A percentile compares a stretch with the other conserved stretches of the same genome.
Evolutionary conservation across 1,140 invertebrate genomes (phyloP).

Genomic region (Drosophila nasuta): DNA sequence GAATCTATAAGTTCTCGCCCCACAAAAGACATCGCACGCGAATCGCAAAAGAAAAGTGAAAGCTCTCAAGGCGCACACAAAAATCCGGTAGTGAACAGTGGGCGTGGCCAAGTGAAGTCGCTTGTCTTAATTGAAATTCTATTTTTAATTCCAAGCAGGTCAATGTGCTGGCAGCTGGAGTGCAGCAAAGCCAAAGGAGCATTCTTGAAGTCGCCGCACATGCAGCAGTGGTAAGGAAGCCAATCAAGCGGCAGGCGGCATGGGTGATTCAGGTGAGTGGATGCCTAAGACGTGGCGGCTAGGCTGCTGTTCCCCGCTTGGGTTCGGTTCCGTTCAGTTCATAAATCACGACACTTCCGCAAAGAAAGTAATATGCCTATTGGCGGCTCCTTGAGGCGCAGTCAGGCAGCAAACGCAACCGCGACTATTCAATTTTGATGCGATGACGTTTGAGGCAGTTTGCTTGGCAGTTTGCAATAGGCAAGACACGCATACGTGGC

Average conservation of each 20-base stretch:
- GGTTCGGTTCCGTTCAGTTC: neutral
- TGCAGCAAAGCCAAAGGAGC: conserved; percentile 10
- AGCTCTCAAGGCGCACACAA: conserved; percentile 28
- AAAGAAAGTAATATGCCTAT: conserved; percentile 15
- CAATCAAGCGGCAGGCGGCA: conserved; percentile 27
- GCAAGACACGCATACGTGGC: conserved; percentile 71
- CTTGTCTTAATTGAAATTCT: conserved; percentile 73
- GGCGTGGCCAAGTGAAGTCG: conserved; percentile 3
- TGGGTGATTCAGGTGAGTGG: conserved; percentile 73
- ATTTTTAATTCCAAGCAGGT: conserved; percentile 64
- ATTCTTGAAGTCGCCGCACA: conserved; percentile 17
- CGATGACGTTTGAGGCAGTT: conserved; percentile 62
- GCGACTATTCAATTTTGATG: conserved; percentile 79
- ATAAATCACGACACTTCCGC: conserved; percentile 55
- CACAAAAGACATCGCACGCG: conserved; percentile 60
- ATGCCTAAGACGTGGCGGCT: neutral
- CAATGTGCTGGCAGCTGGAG: conserved; percentile 53
- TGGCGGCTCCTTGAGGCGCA: neutral
- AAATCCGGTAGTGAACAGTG: conserved; percentile 15
- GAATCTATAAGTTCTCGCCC: conserved; percentile 61
- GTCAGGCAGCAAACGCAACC: conserved; percentile 58
- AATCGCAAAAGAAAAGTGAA: conserved; percentile 67
- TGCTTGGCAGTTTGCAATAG: conserved; percentile 59
- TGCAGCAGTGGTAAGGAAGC: conserved; percentile 24
- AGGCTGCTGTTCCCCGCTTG: neutral